Evolutionary conservation across 1,140 invertebrate species (phyloP), one percentile per base, ranked within the genome.

Genomic region (Stegodyphus mimosarum): DNA sequence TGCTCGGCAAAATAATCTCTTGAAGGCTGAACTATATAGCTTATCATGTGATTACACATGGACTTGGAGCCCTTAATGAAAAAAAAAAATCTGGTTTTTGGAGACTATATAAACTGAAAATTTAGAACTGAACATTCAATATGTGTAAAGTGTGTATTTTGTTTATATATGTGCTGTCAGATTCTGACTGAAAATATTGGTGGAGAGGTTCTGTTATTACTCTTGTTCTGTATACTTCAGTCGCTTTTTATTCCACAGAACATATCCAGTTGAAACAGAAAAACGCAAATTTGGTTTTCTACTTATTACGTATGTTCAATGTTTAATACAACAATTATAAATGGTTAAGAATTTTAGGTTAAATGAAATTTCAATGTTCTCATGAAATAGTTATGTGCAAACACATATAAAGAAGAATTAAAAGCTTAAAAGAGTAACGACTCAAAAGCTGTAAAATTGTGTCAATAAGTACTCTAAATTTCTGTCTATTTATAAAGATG

Each of bases 141-240:
- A 17, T 72, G 52, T 75, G 64, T 69, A 81, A n/a, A 60, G 69
- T 60, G 69, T 84, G 75, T 33, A 75, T 84, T 84, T 51, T 75
- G 81, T 84, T 84, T 67, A 84, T 64, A 53, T 76, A 18, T 55
- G 72, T 76, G 72, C 55, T 76, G 50, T 67, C 72, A 60, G n/a
- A 52, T 83, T 83, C 52, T 84, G 73, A 84, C n/a, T 67, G 53
- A 84, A 52, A 69, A 75, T 53, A 51, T n/a, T 76, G 81, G 81
- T 60, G 81, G 73, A 84, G 63, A 18, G 72, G 55, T 66, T 74
- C 69, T 83, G 18, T 83, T 74, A 17, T 84, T 74, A 51, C 18
- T 66, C 69, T 84, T 83, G 52, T 11, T 66, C n/a, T 64, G 33
- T 11, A 60, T 15, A 15, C 2, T 9, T 11, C 5, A 60, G 55